Evolutionary conservation across 2,113 vertebrate species (phyloP).

Genomic region (Heterotilapia buettikoferi): DNA sequence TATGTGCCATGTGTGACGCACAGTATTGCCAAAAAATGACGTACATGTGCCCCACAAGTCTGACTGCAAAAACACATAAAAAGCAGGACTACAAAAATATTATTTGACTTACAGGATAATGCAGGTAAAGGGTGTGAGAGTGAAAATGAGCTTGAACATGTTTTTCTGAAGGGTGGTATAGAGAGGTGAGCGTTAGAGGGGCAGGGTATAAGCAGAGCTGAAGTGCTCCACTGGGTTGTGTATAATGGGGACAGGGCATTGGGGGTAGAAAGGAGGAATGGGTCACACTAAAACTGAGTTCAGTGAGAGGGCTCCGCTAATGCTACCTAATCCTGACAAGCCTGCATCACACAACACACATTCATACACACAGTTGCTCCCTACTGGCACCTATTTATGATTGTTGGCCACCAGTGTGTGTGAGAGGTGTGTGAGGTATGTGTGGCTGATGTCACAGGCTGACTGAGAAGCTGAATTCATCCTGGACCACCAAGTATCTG

Average conservation of each 20-base stretch:
- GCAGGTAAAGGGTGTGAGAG: not conserved
- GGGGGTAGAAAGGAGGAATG: slow-evolving; percentile 31
- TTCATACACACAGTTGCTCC: not conserved
- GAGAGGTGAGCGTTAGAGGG: not conserved
- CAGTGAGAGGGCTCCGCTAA: slow-evolving; percentile 55
- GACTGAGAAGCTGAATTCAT: slow-evolving; percentile 27
- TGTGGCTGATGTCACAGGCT: slow-evolving; percentile 45
- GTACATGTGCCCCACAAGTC: not conserved
- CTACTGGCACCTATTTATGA: slow-evolving; percentile 34
- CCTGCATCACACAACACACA: slow-evolving; percentile 10
- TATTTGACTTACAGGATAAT: not conserved
- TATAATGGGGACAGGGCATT: slow-evolving; percentile 30
- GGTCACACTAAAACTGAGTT: slow-evolving; percentile 64
- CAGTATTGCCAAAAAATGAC: not conserved
- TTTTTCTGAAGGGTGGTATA: not conserved
- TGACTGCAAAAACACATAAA: not conserved
- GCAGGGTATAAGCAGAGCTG: slow-evolving; percentile 6
- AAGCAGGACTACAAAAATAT: not conserved
- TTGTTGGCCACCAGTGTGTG: slow-evolving; percentile 5
- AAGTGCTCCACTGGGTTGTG: slow-evolving; percentile 53
- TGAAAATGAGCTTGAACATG: not conserved
- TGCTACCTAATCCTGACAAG: slow-evolving; percentile 51
- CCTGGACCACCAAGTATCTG: not conserved
- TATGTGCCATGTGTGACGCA: not conserved
- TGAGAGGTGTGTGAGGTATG: slow-evolving; percentile 14